Evolutionary conservation across 2,888 invertebrate species (phyloP).

Genomic region (Synanthedon formicaeformis): DNA sequence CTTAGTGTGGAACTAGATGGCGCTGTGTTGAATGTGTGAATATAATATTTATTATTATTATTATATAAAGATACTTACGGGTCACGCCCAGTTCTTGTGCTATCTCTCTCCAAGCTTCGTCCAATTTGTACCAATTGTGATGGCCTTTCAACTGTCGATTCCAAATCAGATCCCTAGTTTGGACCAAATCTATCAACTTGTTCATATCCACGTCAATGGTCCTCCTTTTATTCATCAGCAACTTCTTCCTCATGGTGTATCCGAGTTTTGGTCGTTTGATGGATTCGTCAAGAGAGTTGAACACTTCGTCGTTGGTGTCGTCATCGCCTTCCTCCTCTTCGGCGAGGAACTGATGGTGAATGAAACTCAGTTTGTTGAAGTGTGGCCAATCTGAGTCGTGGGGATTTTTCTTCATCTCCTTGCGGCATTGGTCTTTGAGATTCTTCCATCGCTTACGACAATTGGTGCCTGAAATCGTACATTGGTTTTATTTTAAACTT

Average conservation of each 20-base stretch:
- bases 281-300: slow-evolving; percentile 46
- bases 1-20: too few relatives aligned
- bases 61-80: slow-evolving; percentile 31
- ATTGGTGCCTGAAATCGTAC: slow-evolving; percentile 35
- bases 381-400: slow-evolving; percentile 58
- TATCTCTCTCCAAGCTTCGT: slow-evolving; percentile 62
- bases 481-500: too few relatives aligned
- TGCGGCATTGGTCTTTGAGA: slow-evolving; percentile 60
- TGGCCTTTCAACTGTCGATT: slow-evolving; percentile 58
- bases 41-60: too few relatives aligned
- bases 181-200: slow-evolving; percentile 52
- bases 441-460: slow-evolving; percentile 66
- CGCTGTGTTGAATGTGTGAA: too few relatives aligned
- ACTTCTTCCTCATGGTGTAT: slow-evolving; percentile 56
- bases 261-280: slow-evolving; percentile 57
- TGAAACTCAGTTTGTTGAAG: slow-evolving; percentile 51
- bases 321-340: slow-evolving; percentile 56
- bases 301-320: slow-evolving; percentile 49
- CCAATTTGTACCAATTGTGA: slow-evolving; percentile 62
- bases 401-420: slow-evolving; percentile 59
- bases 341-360: slow-evolving; percentile 52
- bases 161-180: slow-evolving; percentile 53
- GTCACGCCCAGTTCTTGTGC: slow-evolving; percentile 54
- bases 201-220: slow-evolving; percentile 57
- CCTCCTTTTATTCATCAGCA: slow-evolving; percentile 53